Evolutionary conservation across 2,888 invertebrate species (phyloP), one percentile per base, ranked within the genome.

Genomic region (Theretra japonica): DNA sequence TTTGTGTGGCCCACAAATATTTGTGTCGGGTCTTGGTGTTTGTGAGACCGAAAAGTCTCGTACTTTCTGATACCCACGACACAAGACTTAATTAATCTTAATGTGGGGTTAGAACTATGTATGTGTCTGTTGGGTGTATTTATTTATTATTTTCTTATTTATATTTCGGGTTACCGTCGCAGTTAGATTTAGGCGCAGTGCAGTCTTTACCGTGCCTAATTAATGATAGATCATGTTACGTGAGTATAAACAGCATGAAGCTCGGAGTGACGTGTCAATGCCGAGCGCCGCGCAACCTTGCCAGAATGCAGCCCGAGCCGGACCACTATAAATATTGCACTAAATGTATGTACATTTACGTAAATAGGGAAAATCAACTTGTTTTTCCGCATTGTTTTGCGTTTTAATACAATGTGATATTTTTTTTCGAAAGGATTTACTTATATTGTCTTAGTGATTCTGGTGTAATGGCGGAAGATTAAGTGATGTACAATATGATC

Each of bases 281-380:
- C n/a, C 7, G 60, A 30, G 62, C 5, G n/a, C 33, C 11, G 62
- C 21, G 21, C n/a, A 62, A 11, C 62, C 62, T 62, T 62, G 33
- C 33, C 62, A 19, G 30, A 62, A 41, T 62, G 62, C 62, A 15
- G 62, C 4, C 33, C 11, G 8, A n/a, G 28, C 30, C 6, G 30
- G 8, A 41, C 21, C 11, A n/a, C 41, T 62, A 62, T 62, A 62
- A 62, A 62, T 62, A 62, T 33, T 21, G n/a, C 21, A 33, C 21
- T 11, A 8, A 21, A 41, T 41, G 41, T 41, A 11, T 15, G 41
- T 33, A 21, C 21, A 41, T 15, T 21, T 41, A 11, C 41, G 41
- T 33, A 21, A 21, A 41, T 15, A 33, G 4, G 4, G 15, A 62
- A 62, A 62, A 41, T 21, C 21, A 2, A 15, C 17, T 21, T 62